phyloP scores from a whole-genome alignment of 2,888 invertebrate species.

The Xestia sexstrigata region DNA sequence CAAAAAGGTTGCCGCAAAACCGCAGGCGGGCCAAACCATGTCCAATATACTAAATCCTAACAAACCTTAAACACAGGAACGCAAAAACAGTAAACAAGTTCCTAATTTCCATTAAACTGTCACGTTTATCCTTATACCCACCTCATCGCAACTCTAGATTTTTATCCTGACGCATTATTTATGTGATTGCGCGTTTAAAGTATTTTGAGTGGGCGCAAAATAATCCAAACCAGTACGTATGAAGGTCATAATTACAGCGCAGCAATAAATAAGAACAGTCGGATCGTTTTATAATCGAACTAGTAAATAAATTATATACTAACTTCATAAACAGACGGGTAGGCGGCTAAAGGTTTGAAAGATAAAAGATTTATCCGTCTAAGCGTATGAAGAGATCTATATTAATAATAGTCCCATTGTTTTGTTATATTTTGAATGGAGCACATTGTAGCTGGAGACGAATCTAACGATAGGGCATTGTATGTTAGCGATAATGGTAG shows the following conservation, averaged over 20 bases:
- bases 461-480: background rate
- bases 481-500: background rate
- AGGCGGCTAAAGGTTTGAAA: slow-evolving; percentile 51
- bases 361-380: slow-evolving; percentile 32
- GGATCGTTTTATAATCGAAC: slow-evolving; percentile 62
- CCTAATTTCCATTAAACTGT: slow-evolving; percentile 38
- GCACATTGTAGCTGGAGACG: background rate
- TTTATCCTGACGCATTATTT: slow-evolving; percentile 68
- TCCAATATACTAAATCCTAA: slow-evolving; percentile 16
- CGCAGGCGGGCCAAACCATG: background rate
- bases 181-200: slow-evolving; percentile 65
- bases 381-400: background rate
- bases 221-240: slow-evolving; percentile 66
- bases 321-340: slow-evolving; percentile 55
- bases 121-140: slow-evolving; percentile 36
- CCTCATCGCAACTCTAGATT: slow-evolving; percentile 52
- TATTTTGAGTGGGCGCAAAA: slow-evolving; percentile 72
- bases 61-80: slow-evolving; percentile 10
- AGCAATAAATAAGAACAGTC: slow-evolving; percentile 73
- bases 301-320: slow-evolving; percentile 61
- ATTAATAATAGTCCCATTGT: background rate
- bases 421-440: background rate
- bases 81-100: slow-evolving; percentile 13
- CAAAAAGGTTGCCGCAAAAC: slow-evolving; percentile 2
- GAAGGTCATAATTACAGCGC: slow-evolving; percentile 74